Evolutionary conservation across 1,140 invertebrate species (phyloP), one percentile per base, ranked within the genome.

Genomic region (Nasonia giraulti): DNA sequence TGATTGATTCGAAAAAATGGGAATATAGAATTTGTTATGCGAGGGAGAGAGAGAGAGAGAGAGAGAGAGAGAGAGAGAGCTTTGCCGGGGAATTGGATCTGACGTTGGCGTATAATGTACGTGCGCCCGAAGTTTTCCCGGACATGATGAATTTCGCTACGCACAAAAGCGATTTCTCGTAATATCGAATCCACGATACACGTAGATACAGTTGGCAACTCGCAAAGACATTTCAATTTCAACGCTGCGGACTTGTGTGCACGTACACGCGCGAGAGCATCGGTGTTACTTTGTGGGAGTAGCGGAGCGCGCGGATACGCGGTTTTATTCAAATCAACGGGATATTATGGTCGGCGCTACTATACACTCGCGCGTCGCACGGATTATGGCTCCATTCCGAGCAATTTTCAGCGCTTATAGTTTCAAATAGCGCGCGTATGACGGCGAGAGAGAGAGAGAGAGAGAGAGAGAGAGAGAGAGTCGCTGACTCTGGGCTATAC

Each of bases 1-100:
- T 33, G 76, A 77, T 77, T 55, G 76, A 27, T n/a, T 79, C 50
- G 27, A 2, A 71, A 71, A 27, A 71, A 71, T 71, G 68, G 31
- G 10, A 33, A 33, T 31, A 71, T 71, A 33, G 68, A 27, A 71
- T 71, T 71, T 71, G 68, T 33, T 27, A 33, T 17, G 27, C 10
- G 14, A 17, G 17, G 6, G 40, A 37, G 33, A 37, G 33, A 27
- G 23, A 27, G 23, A 27, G 27, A 27, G 27, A 0, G 27, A 27
- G 27, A 27, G 27, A 27, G 27, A 27, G 27, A 55, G 50, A 33
- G 12, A 14, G 55, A 14, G 17, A 7, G 40, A 17, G 55, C 55
- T 62, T 62, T 62, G 20, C 55, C 20, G 20, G 20, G 17, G 17
- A 62, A 62, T 62, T 62, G 55, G 55, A 62, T 62, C 55, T 20